phyloP scores from a whole-genome alignment of 2,113 vertebrate species.

The Channa maculata region DNA sequence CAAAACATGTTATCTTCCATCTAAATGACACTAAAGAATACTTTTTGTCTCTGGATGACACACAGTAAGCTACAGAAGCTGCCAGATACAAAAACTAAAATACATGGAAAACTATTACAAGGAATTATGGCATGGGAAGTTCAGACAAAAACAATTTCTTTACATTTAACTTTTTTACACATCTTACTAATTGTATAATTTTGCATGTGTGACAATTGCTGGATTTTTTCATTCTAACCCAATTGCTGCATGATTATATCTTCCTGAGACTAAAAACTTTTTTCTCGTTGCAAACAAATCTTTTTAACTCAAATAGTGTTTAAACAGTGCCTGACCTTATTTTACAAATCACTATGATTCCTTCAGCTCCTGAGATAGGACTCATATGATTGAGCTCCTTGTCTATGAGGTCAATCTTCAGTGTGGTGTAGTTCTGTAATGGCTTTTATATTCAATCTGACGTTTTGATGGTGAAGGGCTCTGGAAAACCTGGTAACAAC shows the following conservation, averaged over 20 bases:
- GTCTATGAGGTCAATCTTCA: constrained; percentile 29
- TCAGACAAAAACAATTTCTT: background rate
- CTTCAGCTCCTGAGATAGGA: background rate
- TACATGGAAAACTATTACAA: background rate
- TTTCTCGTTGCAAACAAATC: too few relatives aligned
- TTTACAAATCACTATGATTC: background rate
- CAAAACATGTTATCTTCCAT: constrained; percentile 67
- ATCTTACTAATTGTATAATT: too few relatives aligned
- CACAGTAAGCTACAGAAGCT: constrained; percentile 11
- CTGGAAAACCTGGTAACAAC: constrained; percentile 56
- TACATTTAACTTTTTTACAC: too few relatives aligned
- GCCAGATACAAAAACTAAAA: background rate
- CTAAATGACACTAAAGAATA: constrained; percentile 36
- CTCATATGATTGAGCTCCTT: background rate
- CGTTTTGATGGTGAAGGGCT: constrained; percentile 35
- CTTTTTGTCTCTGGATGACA: constrained; percentile 14
- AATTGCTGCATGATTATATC: too few relatives aligned
- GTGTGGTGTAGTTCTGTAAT: constrained; percentile 11
- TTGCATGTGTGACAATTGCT: too few relatives aligned
- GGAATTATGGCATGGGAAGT: background rate
- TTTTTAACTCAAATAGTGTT: too few relatives aligned
- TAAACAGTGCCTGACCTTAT: too few relatives aligned
- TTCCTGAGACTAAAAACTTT: too few relatives aligned
- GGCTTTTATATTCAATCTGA: constrained; percentile 32
- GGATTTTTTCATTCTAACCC: too few relatives aligned